Evolutionary conservation across 2,888 invertebrate species (phyloP), one percentile per base, ranked within the genome.

Genomic region (Tenthredo mesomela): DNA sequence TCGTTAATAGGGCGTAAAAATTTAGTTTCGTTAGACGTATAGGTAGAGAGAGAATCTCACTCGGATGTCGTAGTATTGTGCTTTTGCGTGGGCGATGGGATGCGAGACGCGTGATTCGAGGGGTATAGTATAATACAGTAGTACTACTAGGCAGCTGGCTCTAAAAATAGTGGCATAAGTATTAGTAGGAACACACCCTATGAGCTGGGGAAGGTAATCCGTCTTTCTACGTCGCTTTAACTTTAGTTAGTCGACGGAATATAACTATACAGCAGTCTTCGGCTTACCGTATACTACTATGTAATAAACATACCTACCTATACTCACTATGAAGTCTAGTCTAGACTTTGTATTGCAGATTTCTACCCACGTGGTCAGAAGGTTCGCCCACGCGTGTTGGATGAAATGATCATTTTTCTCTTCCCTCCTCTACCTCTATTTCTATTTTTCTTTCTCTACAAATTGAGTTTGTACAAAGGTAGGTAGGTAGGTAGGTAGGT

Each of bases 161-260:
- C 61, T 82, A 82, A 82, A 82, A 82, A 82, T 82, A 82, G 82
- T 82, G 0, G 5, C 9, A 65, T 43, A 78, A 78, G 78, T 65
- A 65, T 82, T 82, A 43, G 82, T 65, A 25, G 65, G 21, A 82
- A 65, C 40, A 25, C 43, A 47, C 50, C 82, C 15, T 43, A 43
- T 40, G n/a, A 82, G 82, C 82, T 40, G 65, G 82, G 21, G 33
- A 58, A 50, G 54, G 58, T 78, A 78, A 78, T 78, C 78, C 78
- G 78, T 78, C 37, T 78, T 78, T 78, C 78, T 58, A 78, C 54
- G 78, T 78, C 58, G 50, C 18, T 58, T 75, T 21, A 75, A 75
- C 47, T 43, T 75, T 47, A 75, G 75, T 75, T 21, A 75, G 75
- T 47, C 21, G 4, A n/a, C 43, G 43, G 25, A 37, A 37, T 37